Base-by-base conservation (phyloP, 2,797 vertebrate genomes). In the Coccyzus lansbergi region DNA sequence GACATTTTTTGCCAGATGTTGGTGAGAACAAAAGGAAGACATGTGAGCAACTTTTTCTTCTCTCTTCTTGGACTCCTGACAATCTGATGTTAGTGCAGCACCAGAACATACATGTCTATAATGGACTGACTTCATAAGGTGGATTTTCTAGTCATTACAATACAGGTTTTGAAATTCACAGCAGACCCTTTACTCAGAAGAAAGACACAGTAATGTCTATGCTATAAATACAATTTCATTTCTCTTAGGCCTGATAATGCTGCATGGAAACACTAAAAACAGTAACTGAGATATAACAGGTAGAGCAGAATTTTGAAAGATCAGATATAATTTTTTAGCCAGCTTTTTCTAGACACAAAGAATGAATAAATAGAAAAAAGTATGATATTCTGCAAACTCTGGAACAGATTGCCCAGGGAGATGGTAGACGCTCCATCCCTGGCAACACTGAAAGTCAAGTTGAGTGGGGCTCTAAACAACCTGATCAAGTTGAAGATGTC, bases 221-320 rank as follows among this genome's bases (percentile, higher is more conserved):
- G 42, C 42, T 53, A 49, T 38, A 80, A 85, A 42, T 59, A 55
- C 10, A 42, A 34, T 58, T 81, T 78, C 9, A 49, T 75, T 83
- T 90, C 33, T 94, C 58, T 69, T 69, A 76, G 60, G 95, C 18
- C 26, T 64, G 21, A 44, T 77, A 60, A 65, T 87, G 22, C 18
- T 38, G 85, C 19, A 38, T 64, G 42, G 26, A 93, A 90, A 62
- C n/a, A 34, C 9, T 86, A n/a, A 70, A 93, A 86, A 31, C 34
- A 28, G 8, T 72, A 90, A 79, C 9, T 79, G 63, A 90, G n/a
- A 63, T 83, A n/a, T 71, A 38, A 71, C 29, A 65, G 69, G 21
- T 63, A 68, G 19, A 88, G 15, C 53, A 76, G 53, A 62, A 46
- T 90, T 91, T 81, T 92, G 38, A 91, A 93, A 88, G 26, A 52